Evolutionary conservation across 2,797 vertebrate genomes (phyloP).

Genomic region (Malacoraja senta): DNA sequence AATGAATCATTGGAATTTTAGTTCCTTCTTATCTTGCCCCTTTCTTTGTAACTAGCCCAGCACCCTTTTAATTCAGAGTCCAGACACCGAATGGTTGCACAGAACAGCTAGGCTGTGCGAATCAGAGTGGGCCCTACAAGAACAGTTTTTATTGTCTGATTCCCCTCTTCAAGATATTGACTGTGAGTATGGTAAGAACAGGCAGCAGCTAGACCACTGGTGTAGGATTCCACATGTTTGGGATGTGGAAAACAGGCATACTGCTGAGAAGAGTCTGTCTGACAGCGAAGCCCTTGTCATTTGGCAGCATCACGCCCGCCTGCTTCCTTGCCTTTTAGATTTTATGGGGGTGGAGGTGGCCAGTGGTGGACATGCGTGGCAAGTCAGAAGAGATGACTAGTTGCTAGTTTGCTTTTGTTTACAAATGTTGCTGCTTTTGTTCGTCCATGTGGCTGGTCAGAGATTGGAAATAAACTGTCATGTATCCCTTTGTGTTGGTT

Average conservation of each 20-base stretch:
- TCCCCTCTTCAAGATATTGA: background rate
- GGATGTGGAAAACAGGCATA: too few species aligned
- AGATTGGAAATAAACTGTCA: background rate
- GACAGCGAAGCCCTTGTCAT: background rate
- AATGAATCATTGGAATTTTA: conserved; percentile 28
- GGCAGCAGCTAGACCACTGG: background rate
- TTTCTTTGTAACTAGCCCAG: background rate
- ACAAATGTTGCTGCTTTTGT: conserved; percentile 22
- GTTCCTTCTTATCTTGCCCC: background rate
- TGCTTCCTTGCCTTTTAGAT: background rate
- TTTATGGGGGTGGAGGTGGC: background rate
- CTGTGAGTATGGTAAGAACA: background rate
- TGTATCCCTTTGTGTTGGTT: conserved; percentile 22
- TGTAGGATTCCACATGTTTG: background rate
- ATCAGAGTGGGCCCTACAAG: background rate
- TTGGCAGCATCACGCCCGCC: background rate
- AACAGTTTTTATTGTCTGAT: background rate
- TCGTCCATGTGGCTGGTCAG: background rate
- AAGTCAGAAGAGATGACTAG: background rate
- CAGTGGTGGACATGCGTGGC: background rate
- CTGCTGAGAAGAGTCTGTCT: background rate
- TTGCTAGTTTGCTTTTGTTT: conserved; percentile 28
- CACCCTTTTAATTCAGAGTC: background rate
- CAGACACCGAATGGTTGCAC: background rate
- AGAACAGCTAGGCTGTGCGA: background rate